Base-by-base conservation (phyloP, 2,888 invertebrate genomes). In the Lapara coniferarum region DNA sequence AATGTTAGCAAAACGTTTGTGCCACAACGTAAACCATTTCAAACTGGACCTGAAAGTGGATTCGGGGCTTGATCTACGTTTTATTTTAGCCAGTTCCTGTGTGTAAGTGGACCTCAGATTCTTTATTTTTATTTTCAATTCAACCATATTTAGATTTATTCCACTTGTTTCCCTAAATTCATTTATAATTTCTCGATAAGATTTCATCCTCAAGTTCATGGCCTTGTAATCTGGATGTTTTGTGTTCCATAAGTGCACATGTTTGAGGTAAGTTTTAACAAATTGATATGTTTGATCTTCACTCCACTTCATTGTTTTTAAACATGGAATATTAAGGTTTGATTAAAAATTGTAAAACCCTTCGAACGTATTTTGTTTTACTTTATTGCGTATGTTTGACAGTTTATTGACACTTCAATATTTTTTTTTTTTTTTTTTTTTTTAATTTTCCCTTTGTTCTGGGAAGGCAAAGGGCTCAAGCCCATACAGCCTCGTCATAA, bases 211-310 rank as follows among this genome's bases (percentile, higher is more conserved):
- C 69, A 80, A 84, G 67, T 80, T 76, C 75, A 86, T 87, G 44
- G 85, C 72, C 78, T 87, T 91, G 74, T 94, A 92, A 16, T 82
- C 78, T 19, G 83, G 75, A 69, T 89, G 85, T 69, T 85, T 81
- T 2, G 84, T 77, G 74, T 94, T 91, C 94, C 94, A 94, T 55
- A 94, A 77, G 68, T 84, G 85, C 76, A 91, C 88, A 66, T 92
- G 83, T 55, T 83, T 85, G 70, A 91, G 75, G 78, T 94, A 94
- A 70, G 91, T 77, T 85, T 90, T 90, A 0, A 94, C 93, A 73
- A 94, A 93, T 72, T 87, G 83, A 63, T 83, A 84, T 5, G 94
- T 94, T 73, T 89, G 88, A 10, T 83, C 83, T 76, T 94, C 93
- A 69, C 87, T 86, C 92, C 93, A 94, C 80, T 88, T 83, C 90